Base-by-base conservation (phyloP, 2,113 vertebrate genomes). In the Meleagris gallopavo region DNA sequence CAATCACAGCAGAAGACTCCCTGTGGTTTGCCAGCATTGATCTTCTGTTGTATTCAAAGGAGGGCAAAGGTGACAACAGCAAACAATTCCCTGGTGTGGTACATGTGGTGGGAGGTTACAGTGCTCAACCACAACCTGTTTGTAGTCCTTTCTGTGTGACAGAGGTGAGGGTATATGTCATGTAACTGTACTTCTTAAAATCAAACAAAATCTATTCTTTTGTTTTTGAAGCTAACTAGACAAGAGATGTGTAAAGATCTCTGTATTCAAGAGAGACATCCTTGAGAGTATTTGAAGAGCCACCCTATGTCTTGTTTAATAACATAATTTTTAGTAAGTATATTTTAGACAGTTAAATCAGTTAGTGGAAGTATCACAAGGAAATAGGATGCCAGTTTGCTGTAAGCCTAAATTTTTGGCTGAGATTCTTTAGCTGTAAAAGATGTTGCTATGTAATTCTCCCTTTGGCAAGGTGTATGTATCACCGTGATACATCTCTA, bases 381-480 rank as follows among this genome's bases (percentile, higher is more conserved):
- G 40, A 83, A 75, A 75, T 11, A 72, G 17, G 27, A 62, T 17
- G 7, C 22, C 4, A 30, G 4, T 64, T 88, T 82, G 4, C 57
- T 69, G 1, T 18, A 38, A 60, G 36, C 7, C 11, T 66, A 1
- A 54, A 22, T 90, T 86, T 94, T 84, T 11, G n/a, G 61, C 43
- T 52, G n/a, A 61, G 21, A 75, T 92, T 90, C 52, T 80, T 84
- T 73, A 67, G 76, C 67, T 83, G 34, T 64, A 54, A 57, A 54
- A 41, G 66, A 24, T 16, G 32, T 57, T 72, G 52, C 46, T 65
- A 10, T 78, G 10, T 69, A 86, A 89, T 71, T 84, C 57, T 89
- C 34, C 61, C 62, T 60, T 75, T 92, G 82, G 77, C 81, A 86
- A 94, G 76, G 67, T 94, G 75, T 78, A 2, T 90, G 70, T 46